Evolutionary conservation across 2,888 invertebrate species (phyloP).

Genomic region (Cristatella mucedo): DNA sequence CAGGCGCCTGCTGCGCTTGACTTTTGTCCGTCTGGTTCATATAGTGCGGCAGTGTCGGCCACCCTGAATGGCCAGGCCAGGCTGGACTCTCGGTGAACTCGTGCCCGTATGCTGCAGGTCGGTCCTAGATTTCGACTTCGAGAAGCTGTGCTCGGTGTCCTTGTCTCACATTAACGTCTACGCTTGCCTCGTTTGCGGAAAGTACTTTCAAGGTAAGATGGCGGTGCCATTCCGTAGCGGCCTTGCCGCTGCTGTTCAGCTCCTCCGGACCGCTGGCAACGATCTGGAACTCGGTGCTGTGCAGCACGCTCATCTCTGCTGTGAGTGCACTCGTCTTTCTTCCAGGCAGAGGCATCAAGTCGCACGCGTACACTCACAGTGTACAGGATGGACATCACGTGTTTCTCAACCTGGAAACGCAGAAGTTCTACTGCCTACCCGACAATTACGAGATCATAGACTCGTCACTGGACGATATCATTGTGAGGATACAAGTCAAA

Average conservation of each 20-base stretch:
- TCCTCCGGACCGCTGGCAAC: too few relatives aligned
- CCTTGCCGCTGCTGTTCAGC: too few relatives aligned
- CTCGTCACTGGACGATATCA: conserved; percentile 88
- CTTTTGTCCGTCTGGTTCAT: neutral
- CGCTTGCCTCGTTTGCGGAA: conserved; percentile 95
- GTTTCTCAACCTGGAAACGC: conserved; percentile 81
- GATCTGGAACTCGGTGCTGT: too few relatives aligned
- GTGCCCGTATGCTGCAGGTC: conserved; percentile 44
- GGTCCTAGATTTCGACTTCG: conserved; percentile 95
- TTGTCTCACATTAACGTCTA: conserved; percentile 96
- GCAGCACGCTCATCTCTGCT: too few relatives aligned
- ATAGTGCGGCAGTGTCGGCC: too few relatives aligned
- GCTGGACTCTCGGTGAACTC: too few relatives aligned
- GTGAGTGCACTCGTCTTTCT: too few relatives aligned
- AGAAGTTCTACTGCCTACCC: conserved; percentile 94
- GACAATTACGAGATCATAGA: conserved; percentile 98
- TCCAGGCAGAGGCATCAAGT: conserved; percentile 72
- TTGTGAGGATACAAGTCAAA: conserved; percentile 25
- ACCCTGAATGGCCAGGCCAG: too few relatives aligned
- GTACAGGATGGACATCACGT: conserved; percentile 96
- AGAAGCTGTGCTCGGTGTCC: conserved; percentile 93
- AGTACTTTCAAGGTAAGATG: conserved; percentile 67
- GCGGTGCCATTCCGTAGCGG: neutral
- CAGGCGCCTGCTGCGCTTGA: neutral
- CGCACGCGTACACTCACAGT: conserved; percentile 96